These are phyloP conservation scores for Apogon hyalosoma DNA, from an alignment of 2,797 vertebrate genomes.

Conservation along the genomic window DNA sequence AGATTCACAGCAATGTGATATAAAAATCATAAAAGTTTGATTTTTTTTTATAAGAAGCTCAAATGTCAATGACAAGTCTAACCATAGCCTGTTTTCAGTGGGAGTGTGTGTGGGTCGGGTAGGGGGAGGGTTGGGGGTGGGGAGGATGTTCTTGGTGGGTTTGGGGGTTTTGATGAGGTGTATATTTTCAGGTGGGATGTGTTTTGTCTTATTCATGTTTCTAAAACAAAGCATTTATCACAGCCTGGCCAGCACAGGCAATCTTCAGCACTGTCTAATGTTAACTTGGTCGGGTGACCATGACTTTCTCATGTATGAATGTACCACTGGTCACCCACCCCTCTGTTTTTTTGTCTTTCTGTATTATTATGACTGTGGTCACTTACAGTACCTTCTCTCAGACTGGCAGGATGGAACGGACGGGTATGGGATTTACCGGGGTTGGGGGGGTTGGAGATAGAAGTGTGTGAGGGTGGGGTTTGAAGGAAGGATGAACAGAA, in stretches of 20 bases:
- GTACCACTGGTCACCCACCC: slow-evolving; percentile 81
- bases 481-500: slow-evolving; percentile 20
- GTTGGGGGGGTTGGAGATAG: background rate
- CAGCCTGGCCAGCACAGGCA: slow-evolving; percentile 75
- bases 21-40: slow-evolving; percentile 37
- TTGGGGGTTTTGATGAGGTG: slow-evolving; percentile 48
- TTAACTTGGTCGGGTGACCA: slow-evolving; percentile 71
- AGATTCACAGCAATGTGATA: slow-evolving; percentile 46
- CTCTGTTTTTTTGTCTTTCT: slow-evolving; percentile 67
- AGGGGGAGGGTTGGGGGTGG: slow-evolving; percentile 11
- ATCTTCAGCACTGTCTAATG: slow-evolving; percentile 75
- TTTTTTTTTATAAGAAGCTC: slow-evolving; percentile 43
- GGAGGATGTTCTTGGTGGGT: slow-evolving; percentile 46
- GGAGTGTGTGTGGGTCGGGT: too few relatives aligned
- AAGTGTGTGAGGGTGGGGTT: background rate
- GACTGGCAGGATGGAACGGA: slow-evolving; percentile 59
- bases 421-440: slow-evolving; percentile 8
- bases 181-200: slow-evolving; percentile 76
- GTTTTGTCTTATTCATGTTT: slow-evolving; percentile 80
- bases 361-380: slow-evolving; percentile 80
- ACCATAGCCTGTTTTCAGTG: slow-evolving; percentile 59
- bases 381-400: slow-evolving; percentile 76
- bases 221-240: slow-evolving; percentile 86
- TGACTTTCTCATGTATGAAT: slow-evolving; percentile 83
- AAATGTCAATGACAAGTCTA: slow-evolving; percentile 69